Base-by-base conservation (phyloP, 1,140 invertebrate genomes). In the Brachionus koreanus region DNA sequence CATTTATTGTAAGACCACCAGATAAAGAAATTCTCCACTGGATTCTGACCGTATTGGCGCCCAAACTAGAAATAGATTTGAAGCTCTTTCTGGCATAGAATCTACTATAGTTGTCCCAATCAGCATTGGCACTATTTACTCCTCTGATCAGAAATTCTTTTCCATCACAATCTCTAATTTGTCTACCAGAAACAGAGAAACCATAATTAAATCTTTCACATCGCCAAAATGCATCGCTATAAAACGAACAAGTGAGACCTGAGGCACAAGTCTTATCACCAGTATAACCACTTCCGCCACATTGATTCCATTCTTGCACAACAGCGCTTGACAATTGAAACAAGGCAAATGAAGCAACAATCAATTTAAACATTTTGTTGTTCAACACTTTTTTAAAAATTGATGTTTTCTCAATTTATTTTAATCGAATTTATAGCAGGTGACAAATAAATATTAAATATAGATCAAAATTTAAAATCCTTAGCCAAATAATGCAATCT, bases 141-240 rank as follows among this genome's bases (percentile, higher is more conserved):
- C 69, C 69, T 29, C 69, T 42, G 16, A 74, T 74, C n/a, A 74
- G 25, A 46, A 74, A 74, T 25, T 74, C 69, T 74, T 46, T 74
- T 13, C 39, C 69, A 46, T 74, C 25, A n/a, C 39, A 43, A 49
- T 74, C 69, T 12, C 10, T 25, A 16, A 74, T 74, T 46, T 74
- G 37, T 46, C 69, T 35, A 39, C 33, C 65, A 10, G 16, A 19
- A n/a, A 69, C 65, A 37, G 29, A 37, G n/a, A 69, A 69, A 39
- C 65, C 65, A 69, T 69, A 69, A 33, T 69, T 39, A 19, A 69
- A n/a, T 69, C 65, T 69, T 39, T 69, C 65, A 69, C 65, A 69
- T 39, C 65, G 13, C 65, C 65, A 69, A 23, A 69, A 39, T 3
- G 16, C 35, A n/a, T 69, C 65, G 39, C 37, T 69, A 39, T 37